Conservation (phyloP, 2,113 vertebrate species). For the Actinemys pallida region DNA sequence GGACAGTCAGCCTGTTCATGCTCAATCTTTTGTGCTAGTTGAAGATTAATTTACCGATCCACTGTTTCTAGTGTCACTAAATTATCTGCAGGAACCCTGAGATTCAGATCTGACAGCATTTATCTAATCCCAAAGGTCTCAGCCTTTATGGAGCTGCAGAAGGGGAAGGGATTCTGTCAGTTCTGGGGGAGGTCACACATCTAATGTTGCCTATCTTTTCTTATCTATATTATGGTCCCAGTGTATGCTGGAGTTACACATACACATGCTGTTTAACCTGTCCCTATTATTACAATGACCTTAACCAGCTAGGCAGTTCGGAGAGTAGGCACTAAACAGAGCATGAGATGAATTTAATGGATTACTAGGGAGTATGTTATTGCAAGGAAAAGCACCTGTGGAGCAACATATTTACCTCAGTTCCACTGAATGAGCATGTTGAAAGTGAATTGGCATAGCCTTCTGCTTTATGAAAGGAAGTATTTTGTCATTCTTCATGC, state of each 20-base stretch:
- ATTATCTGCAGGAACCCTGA: constrained; percentile 5
- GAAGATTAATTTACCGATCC: background rate
- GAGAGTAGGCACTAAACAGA: constrained; percentile 56
- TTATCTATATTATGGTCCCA: constrained; percentile 16
- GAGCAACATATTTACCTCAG: constrained; percentile 62
- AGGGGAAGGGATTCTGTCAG: fast-evolving
- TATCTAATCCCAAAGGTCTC: background rate
- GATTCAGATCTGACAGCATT: background rate
- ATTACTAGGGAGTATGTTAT: constrained; percentile 63
- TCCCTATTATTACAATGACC: constrained; percentile 46
- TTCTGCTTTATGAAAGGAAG: constrained; percentile 65
- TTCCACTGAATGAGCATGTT: constrained; percentile 64
- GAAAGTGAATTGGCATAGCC: constrained; percentile 51
- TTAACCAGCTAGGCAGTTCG: constrained; percentile 59
- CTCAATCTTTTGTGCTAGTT: fast-evolving
- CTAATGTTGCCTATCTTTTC: background rate
- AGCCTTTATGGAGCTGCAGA: background rate
- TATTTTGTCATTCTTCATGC: constrained; percentile 67
- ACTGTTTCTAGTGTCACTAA: background rate
- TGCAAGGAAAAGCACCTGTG: constrained; percentile 72
- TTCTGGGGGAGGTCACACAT: background rate
- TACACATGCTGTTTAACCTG: constrained; percentile 61
- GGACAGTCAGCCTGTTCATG: background rate
- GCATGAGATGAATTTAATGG: constrained; percentile 62
- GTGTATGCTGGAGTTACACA: constrained; percentile 39